These are phyloP conservation scores for Nycticebus coucang DNA, from an alignment of 2,113 vertebrate species.

Conservation along the genomic window DNA sequence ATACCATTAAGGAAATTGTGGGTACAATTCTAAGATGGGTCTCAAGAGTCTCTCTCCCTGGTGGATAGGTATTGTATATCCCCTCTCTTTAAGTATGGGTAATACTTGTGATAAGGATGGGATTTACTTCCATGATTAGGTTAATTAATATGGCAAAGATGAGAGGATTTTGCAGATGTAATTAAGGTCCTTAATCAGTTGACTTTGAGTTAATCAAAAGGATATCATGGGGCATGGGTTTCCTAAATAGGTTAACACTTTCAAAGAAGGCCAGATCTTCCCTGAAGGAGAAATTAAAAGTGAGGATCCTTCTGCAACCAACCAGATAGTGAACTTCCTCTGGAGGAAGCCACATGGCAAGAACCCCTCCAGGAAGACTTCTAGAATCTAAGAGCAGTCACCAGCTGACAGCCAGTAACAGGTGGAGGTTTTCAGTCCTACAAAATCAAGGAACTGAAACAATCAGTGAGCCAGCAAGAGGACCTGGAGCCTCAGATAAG, in stretches of 20 bases:
- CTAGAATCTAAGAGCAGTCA: neutral
- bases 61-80: neutral
- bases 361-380: neutral
- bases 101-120: neutral
- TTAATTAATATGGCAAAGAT: neutral
- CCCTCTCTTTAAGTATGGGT: neutral
- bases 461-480: neutral
- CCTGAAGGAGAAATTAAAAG: neutral
- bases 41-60: neutral
- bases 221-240: neutral
- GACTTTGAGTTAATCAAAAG: neutral
- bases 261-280: neutral
- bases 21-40: neutral
- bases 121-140: neutral
- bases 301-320: neutral
- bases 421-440: neutral
- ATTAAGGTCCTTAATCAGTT: neutral
- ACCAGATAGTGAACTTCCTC: neutral
- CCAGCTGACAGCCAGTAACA: neutral
- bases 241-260: neutral
- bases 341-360: neutral
- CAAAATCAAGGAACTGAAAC: neutral
- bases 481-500: neutral
- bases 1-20: neutral
- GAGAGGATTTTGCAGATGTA: neutral